These are phyloP conservation scores for Phaonia tiefii DNA, from an alignment of 2,888 invertebrate species.

Conservation along the genomic window DNA sequence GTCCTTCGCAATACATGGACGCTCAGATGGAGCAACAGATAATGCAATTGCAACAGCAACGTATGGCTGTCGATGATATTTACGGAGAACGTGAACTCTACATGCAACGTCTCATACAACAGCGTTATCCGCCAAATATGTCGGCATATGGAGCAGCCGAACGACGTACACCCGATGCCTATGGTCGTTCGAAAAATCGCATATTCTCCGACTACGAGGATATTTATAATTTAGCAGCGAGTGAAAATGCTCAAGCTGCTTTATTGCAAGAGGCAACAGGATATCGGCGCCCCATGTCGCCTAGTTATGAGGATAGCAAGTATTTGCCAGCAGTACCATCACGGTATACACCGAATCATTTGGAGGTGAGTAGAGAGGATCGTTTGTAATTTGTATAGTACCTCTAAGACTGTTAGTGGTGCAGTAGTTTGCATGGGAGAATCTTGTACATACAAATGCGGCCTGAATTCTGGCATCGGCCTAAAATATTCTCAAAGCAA, in stretches of 20 bases:
- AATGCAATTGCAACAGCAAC: constrained; percentile 70
- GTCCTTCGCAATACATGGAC: constrained; percentile 72
- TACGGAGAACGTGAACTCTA: constrained; percentile 79
- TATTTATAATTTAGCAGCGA: constrained; percentile 82
- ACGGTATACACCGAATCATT: constrained; percentile 79
- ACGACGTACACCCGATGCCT: constrained; percentile 91
- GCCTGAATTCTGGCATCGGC: too few species aligned
- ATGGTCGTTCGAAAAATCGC: constrained; percentile 85
- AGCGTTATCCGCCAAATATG: constrained; percentile 74
- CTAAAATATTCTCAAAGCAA: too few species aligned
- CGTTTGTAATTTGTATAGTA: too few species aligned
- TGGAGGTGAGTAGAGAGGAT: constrained; percentile 80
- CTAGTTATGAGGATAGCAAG: constrained; percentile 81
- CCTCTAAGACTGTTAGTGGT: too few species aligned
- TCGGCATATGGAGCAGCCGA: constrained; percentile 81
- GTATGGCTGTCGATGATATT: constrained; percentile 75
- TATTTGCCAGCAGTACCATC: constrained; percentile 78
- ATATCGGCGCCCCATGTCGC: constrained; percentile 84
- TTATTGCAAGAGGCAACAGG: constrained; percentile 78
- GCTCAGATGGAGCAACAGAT: constrained; percentile 73
- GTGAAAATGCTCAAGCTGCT: constrained; percentile 74
- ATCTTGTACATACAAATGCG: too few species aligned
- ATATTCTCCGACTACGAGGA: constrained; percentile 88
- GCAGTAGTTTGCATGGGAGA: too few species aligned
- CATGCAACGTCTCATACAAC: constrained; percentile 79